Evolutionary conservation across 2,113 vertebrate species (phyloP).

Genomic region (Heterotilapia buettikoferi): DNA sequence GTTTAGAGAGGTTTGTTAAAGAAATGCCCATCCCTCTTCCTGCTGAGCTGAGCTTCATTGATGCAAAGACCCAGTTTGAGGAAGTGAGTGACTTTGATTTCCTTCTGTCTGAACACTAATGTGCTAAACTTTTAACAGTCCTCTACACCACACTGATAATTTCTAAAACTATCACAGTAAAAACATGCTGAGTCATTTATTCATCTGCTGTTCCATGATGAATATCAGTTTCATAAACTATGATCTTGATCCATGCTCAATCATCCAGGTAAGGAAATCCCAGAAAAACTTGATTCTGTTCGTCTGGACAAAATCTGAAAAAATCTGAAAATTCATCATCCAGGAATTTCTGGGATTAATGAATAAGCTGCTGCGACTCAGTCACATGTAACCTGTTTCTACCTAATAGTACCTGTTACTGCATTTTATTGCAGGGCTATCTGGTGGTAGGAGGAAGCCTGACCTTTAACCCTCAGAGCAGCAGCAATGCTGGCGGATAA

Average conservation of each 20-base stretch:
- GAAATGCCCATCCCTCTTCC: background rate
- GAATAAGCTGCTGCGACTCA: fast-evolving
- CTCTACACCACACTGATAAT: background rate
- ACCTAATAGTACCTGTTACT: background rate
- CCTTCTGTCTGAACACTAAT: fast-evolving
- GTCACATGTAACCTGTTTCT: fast-evolving
- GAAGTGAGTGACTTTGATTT: fast-evolving
- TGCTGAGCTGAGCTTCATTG: background rate
- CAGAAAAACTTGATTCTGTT: background rate
- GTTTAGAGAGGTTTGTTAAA: fast-evolving
- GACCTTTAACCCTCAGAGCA: fast-evolving
- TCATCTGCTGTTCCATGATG: background rate
- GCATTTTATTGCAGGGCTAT: background rate
- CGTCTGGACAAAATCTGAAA: fast-evolving
- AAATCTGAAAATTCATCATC: background rate
- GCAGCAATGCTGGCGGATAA: fast-evolving
- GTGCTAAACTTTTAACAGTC: background rate
- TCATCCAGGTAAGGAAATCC: background rate
- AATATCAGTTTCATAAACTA: fast-evolving
- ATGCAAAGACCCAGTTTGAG: fast-evolving
- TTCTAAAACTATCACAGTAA: background rate
- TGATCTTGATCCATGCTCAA: fast-evolving
- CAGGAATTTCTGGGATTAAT: fast-evolving
- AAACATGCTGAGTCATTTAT: fast-evolving
- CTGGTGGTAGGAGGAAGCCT: fast-evolving